These are phyloP conservation scores for Acropternis orthonyx DNA, from an alignment of 2,797 vertebrate species.

Conservation along the genomic window DNA sequence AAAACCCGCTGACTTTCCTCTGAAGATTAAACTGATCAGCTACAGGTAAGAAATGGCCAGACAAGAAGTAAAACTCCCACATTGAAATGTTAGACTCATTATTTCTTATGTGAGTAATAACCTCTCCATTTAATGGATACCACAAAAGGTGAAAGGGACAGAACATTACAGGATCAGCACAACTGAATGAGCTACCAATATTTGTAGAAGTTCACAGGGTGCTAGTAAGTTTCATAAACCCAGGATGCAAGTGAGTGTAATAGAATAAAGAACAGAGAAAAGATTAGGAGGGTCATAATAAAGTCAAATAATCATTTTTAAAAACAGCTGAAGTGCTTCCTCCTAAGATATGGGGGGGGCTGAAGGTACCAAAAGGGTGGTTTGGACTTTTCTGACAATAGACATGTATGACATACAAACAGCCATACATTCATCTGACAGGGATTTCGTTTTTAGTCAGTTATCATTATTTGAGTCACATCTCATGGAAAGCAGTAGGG, in stretches of 20 bases:
- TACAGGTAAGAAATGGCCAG: background rate
- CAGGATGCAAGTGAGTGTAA: background rate
- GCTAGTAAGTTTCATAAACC: background rate
- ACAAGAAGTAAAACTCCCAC: background rate
- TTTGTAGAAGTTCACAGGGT: background rate
- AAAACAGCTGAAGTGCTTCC: background rate
- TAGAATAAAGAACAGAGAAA: background rate
- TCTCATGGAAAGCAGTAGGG: background rate
- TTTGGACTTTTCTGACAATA: background rate
- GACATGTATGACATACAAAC: background rate
- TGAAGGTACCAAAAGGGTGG: background rate
- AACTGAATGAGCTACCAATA: background rate
- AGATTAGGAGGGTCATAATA: background rate
- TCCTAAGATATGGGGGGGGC: background rate
- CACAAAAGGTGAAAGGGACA: background rate
- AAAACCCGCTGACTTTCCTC: conserved; percentile 27
- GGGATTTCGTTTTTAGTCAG: background rate
- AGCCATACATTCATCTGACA: background rate
- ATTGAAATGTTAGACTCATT: background rate
- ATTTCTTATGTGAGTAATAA: background rate
- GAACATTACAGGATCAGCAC: background rate
- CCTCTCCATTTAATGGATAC: background rate
- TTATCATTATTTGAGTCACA: background rate
- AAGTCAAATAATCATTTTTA: background rate
- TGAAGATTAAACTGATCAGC: background rate